phyloP scores from a whole-genome alignment of 2,888 invertebrate species.

The Limnephilus lunatus region DNA sequence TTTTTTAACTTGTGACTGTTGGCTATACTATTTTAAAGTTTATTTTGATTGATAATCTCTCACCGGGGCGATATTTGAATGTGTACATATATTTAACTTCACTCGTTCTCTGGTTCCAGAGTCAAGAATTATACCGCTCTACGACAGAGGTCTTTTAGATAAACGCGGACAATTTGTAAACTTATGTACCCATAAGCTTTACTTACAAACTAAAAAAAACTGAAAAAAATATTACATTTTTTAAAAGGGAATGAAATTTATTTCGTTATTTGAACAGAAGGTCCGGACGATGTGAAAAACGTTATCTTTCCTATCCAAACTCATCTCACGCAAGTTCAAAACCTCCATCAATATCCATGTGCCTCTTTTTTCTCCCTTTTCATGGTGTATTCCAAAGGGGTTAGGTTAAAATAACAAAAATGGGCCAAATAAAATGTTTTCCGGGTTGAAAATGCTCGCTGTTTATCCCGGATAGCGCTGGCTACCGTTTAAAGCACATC shows the following conservation, averaged over 20 bases:
- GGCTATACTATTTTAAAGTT: no score
- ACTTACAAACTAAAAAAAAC: neutral
- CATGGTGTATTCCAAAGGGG: slow-evolving; percentile 6
- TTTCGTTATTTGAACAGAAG: neutral
- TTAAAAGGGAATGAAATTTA: neutral
- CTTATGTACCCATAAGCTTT: no score
- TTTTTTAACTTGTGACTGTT: no score
- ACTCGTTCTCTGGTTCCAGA: neutral
- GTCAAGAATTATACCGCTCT: no score
- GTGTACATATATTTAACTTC: neutral
- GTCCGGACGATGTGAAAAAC: neutral
- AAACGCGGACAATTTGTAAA: neutral
- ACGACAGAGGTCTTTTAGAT: neutral
- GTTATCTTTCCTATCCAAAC: neutral
- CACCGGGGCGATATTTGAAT: no score
- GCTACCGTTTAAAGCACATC: neutral
- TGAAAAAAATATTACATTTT: neutral
- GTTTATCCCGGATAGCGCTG: neutral
- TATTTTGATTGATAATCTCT: no score
- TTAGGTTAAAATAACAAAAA: slow-evolving; percentile 8
- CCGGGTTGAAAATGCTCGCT: slow-evolving; percentile 11
- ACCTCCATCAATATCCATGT: slow-evolving; percentile 24
- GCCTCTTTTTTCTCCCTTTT: slow-evolving; percentile 17
- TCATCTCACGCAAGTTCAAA: slow-evolving; percentile 2
- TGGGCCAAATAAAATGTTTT: slow-evolving; percentile 28